Evolutionary conservation across 1,140 invertebrate species (phyloP), one percentile per base, ranked within the genome.

Genomic region (Drosophila sp.): DNA sequence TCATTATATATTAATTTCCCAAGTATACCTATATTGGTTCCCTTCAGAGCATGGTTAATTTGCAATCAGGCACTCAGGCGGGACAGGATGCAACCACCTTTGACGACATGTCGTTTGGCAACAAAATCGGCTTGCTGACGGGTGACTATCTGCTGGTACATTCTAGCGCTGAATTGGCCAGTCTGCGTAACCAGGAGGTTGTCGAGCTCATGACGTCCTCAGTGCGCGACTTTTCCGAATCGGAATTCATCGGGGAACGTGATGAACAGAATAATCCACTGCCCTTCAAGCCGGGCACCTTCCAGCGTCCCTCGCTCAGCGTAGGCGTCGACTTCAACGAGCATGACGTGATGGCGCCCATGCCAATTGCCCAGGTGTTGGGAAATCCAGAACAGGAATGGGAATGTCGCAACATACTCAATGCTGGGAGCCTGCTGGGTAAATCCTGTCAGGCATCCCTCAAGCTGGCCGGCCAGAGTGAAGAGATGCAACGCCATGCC

Each of bases 121-220:
- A 99, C 91, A 99, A 99, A 94, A 97, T 99, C 76, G 97, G 97
- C 2, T 93, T 99, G 9, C 93, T 99, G 0, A 97, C 96, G 90
- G 98, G 98, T 1, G 98, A 99, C 92, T 99, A 98, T 90, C 92
- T 99, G 9, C 92, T 99, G 4, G 96, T 97, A 0, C 98, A 97
- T 92, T 97, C 97, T 72, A 97, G 96, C 92, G 95, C 95, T 18
- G 97, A 97, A 87, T 93, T 99, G 34, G 97, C 97, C 29, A 94
- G 95, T 71, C 93, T 99, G 38, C 94, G 94, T 66, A 95, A 95
- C 78, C 94, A 95, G 93, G 94, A 98, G 94, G 94, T 98, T 18
- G 96, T 98, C 9, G 96, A 97, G 92, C 93, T 98, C 43, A 98
- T 99, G 93, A 97, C 97, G 27, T 95, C 95, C 74, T 96, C 97